Evolutionary conservation across 92 coral and sea anemone genomes (phyloP), one percentile per base, ranked within the genome.

Genomic region (Palythoa grandis): DNA sequence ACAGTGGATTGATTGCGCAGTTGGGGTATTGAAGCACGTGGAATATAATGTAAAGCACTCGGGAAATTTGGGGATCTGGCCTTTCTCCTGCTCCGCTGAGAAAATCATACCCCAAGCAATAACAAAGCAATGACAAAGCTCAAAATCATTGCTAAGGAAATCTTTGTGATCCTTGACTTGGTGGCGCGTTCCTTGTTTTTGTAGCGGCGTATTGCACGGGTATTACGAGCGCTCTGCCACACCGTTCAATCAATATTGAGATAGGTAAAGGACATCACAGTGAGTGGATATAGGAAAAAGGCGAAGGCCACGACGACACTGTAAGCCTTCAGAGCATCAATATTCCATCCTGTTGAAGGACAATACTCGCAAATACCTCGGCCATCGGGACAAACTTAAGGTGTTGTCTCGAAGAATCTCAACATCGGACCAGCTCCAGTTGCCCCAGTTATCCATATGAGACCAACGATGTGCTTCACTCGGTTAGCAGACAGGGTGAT

Each of bases 41-140:
- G 3, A 92, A 84, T 3, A 90, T 71, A 7, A 93, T 94, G 29
- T 78, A 88, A 13, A 84, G 57, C 17, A 88, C 72, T 43, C 63
- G 87, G 3, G 48, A 52, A 16, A 70, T 48, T 0, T 60, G 70
- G 29, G 71, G 70, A 35, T 78, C 19, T 29, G 58, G 15, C 29
- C 7, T 57, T 2, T 12, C 25, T 3, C 29, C 79, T 11, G 4
- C 24, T 19, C 15, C 83, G 57, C 83, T 78, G 8, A 78, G 54
- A 22, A 78, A 78, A 25, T 57, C 70, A 70, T 78, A 78, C 94
- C 93, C 98, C 98, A n/a, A n/a, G n/a, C n/a, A n/a, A n/a, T n/a
- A n/a, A n/a, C n/a, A n/a, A 94, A 19, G 95, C 91, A 7, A 94
- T 74, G 1, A 90, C 93, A 53, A 94, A 94, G 74, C 98, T 94